Evolutionary conservation across 2,797 vertebrate species (phyloP).

Genomic region (Rhinatrema bivittatum): DNA sequence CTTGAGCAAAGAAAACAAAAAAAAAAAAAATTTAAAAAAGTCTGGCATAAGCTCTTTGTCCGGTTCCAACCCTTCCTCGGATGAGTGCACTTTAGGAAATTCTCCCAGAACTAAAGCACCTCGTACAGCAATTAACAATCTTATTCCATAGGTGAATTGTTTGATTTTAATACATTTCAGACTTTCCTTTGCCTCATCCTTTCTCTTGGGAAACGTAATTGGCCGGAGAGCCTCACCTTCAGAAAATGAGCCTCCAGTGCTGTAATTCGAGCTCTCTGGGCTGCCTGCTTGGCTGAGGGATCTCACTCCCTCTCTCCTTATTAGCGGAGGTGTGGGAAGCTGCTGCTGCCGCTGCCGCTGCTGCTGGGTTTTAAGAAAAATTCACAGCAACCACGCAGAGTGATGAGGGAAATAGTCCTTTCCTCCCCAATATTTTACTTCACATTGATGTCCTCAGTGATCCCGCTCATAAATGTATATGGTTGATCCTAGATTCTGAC

Average conservation of each 20-base stretch:
- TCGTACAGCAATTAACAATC: conserved; percentile 30
- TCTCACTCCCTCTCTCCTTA: neutral
- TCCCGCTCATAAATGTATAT: too few relatives aligned
- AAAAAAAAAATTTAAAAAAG: neutral
- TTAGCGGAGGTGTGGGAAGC: neutral
- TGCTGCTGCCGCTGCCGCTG: too few relatives aligned
- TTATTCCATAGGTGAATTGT: conserved; percentile 37
- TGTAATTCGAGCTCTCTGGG: neutral
- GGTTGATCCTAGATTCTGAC: too few relatives aligned
- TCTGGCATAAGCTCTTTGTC: neutral
- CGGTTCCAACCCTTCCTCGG: neutral
- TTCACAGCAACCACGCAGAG: too few relatives aligned
- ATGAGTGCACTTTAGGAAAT: neutral
- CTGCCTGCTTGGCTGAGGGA: neutral
- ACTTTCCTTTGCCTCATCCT: conserved; percentile 17
- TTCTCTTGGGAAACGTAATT: conserved; percentile 11
- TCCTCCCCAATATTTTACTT: too few relatives aligned
- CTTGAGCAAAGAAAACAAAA: neutral
- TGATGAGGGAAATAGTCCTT: too few relatives aligned
- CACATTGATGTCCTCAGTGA: too few relatives aligned
- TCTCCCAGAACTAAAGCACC: conserved; percentile 2
- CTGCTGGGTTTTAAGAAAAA: too few relatives aligned
- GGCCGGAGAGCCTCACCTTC: conserved; percentile 32
- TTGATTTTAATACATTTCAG: conserved; percentile 30
- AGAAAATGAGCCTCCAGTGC: conserved; percentile 8